Base-by-base conservation (phyloP, 35 echinoderm and acorn worm genomes). In the Apostichopus parvimensis region DNA sequence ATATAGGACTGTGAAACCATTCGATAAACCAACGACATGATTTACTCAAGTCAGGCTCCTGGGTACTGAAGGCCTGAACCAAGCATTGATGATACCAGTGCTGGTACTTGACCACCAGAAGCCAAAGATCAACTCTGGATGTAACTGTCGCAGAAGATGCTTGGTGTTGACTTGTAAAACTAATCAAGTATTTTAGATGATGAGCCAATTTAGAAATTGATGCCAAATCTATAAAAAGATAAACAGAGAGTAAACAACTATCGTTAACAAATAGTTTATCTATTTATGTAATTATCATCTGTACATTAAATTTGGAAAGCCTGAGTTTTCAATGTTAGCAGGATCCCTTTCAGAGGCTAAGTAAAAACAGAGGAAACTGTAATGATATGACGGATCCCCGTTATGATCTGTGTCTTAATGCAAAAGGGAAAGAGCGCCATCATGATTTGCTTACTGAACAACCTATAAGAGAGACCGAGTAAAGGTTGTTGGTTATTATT, bases 11-110 rank as follows among this genome's bases (percentile, higher is more conserved):
- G 11, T 82, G 79, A 18, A 82, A 82, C 79, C 79, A 82, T 14
- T 45, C 52, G 1, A 82, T 82, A 9, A 82, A 82, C 7, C 22
- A 13, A 17, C 79, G 54, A n/a, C 79, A 82, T 17, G 79, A 5
- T n/a, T 82, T 17, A 0, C 55, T 56, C n/a, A 82, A 18, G 17
- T 25, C 34, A 13, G 10, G 0, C 2, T 82, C 79, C 55, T 15
- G 6, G 34, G 34, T 45, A 55, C 13, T 53, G 52, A 82, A 82
- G 15, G 79, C 28, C 0, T 55, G 52, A 13, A 82, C 10, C 52
- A 82, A 82, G 55, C 34, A 45, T 54, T 82, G 79, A 54, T 82
- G 79, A 55, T 82, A 56, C 79, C 79, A 82, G 14, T 82, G 52
- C 52, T 82, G 79, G 79, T 82, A 53, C 25, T 82, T 82, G 53